phyloP scores from a whole-genome alignment of 2,113 vertebrate genomes.

The Cavia porcellus region DNA sequence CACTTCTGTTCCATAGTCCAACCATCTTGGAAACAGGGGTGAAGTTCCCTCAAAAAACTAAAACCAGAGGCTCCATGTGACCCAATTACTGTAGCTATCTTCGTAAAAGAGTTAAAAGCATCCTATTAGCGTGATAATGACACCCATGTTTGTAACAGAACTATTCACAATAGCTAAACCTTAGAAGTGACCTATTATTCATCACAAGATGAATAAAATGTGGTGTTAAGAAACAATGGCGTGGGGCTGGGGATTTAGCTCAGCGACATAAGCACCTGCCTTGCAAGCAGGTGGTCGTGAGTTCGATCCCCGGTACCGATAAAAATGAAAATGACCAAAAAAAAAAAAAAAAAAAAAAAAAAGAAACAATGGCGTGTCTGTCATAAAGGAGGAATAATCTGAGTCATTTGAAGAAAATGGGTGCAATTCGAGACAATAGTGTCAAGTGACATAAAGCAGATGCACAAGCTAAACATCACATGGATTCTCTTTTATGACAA shows the following conservation, averaged over 20 bases:
- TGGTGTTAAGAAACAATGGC: not conserved
- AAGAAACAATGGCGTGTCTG: not conserved
- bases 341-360: no score
- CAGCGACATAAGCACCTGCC: no score
- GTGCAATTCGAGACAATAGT: not conserved
- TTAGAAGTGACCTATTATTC: not conserved
- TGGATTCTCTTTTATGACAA: not conserved
- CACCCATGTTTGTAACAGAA: not conserved
- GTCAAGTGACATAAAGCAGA: not conserved
- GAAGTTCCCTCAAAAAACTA: not conserved
- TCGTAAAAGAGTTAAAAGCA: not conserved
- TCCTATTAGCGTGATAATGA: not conserved
- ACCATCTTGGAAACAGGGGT: not conserved
- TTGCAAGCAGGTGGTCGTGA: no score
- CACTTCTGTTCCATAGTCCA: not conserved
- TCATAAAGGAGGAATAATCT: not conserved
- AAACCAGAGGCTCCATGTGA: not conserved
- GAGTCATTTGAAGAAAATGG: not conserved
- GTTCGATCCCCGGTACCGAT: no score
- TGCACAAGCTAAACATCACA: not conserved
- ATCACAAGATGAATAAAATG: not conserved
- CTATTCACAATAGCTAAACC: not conserved
- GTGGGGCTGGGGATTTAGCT: no score
- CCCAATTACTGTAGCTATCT: not conserved
- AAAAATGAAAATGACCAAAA: no score